phyloP scores from a whole-genome alignment of 2,113 vertebrate genomes.

The Psephotus haematonotus region DNA sequence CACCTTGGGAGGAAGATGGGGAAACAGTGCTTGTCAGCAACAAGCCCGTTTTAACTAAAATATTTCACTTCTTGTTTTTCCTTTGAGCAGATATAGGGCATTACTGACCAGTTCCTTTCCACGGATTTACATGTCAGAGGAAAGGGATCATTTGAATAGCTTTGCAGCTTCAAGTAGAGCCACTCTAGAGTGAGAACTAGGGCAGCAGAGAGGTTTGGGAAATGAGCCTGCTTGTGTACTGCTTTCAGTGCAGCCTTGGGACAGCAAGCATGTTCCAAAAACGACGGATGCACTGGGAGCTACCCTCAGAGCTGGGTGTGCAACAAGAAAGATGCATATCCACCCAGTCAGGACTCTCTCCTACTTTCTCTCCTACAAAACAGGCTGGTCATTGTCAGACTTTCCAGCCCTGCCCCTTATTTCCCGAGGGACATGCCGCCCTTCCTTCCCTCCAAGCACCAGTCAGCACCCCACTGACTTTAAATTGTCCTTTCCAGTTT shows the following conservation, averaged over 20 bases:
- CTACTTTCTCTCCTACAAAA: not conserved
- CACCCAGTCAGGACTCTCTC: not conserved
- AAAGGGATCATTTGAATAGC: not conserved
- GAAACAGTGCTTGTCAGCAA: not conserved
- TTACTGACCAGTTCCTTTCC: not conserved
- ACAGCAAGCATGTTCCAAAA: not conserved
- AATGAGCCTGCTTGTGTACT: rapidly evolving
- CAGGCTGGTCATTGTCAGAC: not conserved
- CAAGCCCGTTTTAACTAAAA: not conserved
- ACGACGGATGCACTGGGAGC: not conserved
- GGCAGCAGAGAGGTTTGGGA: not conserved
- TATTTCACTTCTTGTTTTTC: not conserved
- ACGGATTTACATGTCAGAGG: rapidly evolving
- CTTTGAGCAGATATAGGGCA: not conserved
- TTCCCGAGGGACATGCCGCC: not conserved
- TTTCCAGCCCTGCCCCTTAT: not conserved
- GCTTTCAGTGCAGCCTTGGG: rapidly evolving
- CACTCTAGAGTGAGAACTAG: not conserved
- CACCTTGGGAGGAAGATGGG: not conserved
- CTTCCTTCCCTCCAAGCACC: not conserved
- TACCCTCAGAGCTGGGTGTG: not conserved
- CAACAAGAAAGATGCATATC: not conserved
- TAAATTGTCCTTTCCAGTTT: not conserved
- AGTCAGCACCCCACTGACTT: rapidly evolving
- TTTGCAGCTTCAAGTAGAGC: not conserved